Conservation (phyloP, 2,113 vertebrate species). For the Todiramphus chloris region DNA sequence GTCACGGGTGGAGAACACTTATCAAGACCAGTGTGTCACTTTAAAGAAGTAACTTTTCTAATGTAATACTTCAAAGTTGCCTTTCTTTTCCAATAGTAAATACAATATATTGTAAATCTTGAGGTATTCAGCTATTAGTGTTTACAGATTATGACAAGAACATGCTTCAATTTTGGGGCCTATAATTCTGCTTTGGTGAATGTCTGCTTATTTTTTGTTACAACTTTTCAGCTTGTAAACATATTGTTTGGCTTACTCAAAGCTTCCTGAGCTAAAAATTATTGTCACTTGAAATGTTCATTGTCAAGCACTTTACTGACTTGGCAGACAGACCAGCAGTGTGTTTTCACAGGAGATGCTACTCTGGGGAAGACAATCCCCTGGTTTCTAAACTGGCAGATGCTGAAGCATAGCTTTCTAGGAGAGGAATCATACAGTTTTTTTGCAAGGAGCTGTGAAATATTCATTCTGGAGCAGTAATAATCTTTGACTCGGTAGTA, state of each 20-base stretch:
- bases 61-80: constrained; percentile 15
- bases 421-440: not conserved
- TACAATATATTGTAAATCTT: not conserved
- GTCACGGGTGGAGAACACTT: constrained; percentile 29
- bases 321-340: not conserved
- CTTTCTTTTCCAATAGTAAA: constrained; percentile 4
- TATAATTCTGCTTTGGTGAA: constrained; percentile 7
- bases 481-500: not conserved
- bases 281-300: constrained; percentile 7
- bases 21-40: constrained; percentile 30
- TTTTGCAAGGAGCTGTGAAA: not conserved
- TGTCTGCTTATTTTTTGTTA: not conserved
- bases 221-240: not conserved
- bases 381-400: not conserved
- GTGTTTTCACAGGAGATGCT: not conserved
- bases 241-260: not conserved
- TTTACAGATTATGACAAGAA: not conserved
- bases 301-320: not conserved
- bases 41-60: constrained; percentile 49
- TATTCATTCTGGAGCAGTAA: not conserved
- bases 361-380: not conserved
- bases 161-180: not conserved
- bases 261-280: constrained; percentile 14
- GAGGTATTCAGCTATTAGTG: not conserved
- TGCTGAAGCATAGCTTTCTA: not conserved